phyloP scores from a whole-genome alignment of 2,113 vertebrate genomes.

The Acanthisitta chloris region DNA sequence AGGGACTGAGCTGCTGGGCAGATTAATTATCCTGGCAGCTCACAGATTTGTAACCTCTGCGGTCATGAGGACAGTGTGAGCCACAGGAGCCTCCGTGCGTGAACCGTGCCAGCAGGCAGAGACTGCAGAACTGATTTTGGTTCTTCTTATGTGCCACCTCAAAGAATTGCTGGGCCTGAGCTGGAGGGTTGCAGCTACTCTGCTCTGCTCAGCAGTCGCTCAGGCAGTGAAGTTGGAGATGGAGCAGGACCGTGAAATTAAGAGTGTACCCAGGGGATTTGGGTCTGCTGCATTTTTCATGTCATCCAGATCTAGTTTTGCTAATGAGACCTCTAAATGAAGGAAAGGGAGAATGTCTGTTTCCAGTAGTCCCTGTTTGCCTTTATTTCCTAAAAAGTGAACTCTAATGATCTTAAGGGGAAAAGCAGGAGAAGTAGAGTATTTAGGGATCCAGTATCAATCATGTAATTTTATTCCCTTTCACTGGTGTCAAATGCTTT shows the following conservation, averaged over 20 bases:
- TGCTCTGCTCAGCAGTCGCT: not conserved
- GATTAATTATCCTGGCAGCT: not conserved
- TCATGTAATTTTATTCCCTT: not conserved
- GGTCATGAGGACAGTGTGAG: not conserved
- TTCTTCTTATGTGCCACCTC: fast-evolving
- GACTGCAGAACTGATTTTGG: not conserved
- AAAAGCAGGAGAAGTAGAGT: not conserved
- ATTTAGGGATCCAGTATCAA: not conserved
- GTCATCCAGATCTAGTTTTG: not conserved
- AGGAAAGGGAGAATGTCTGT: not conserved
- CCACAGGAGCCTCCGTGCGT: fast-evolving
- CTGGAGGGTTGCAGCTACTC: not conserved
- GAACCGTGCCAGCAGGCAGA: not conserved
- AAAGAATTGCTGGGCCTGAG: not conserved
- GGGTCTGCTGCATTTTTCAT: not conserved
- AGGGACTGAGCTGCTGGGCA: not conserved
- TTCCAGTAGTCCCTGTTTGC: not conserved
- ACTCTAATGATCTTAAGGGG: not conserved
- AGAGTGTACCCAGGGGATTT: not conserved
- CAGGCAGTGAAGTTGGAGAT: not conserved
- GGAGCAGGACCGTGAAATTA: not conserved
- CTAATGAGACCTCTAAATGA: not conserved
- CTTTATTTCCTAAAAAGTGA: not conserved
- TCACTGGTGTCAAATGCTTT: not conserved
- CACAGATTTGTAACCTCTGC: not conserved